Percentiles rank a stretch among this genome's conserved stretches.
Evolutionary conservation across 2,888 invertebrate species (phyloP).

Genomic region (Phyllotreta striolata): DNA sequence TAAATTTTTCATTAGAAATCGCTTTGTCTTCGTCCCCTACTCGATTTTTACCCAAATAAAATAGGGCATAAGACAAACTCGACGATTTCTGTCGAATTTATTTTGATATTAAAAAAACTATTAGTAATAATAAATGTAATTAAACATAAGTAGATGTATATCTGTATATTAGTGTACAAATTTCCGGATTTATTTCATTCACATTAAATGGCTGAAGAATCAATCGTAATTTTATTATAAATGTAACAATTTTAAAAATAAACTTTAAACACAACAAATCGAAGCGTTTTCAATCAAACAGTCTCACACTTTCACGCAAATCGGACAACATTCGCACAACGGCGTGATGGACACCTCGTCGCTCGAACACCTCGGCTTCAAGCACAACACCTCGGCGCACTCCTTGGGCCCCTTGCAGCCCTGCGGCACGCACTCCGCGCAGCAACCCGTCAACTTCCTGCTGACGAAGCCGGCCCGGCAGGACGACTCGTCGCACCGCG

Average conservation of each 20-base stretch:
- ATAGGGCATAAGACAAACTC: slow-evolving; percentile 31
- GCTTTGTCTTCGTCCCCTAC: slow-evolving; percentile 30
- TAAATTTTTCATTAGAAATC: slow-evolving; percentile 46
- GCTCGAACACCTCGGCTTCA: too few relatives aligned
- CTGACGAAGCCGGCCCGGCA: too few relatives aligned
- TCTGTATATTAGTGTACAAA: slow-evolving; percentile 58
- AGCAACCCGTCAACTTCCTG: too few relatives aligned
- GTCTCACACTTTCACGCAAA: too few relatives aligned
- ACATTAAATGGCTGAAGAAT: slow-evolving; percentile 50
- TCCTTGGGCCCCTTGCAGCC: too few relatives aligned
- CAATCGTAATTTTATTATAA: slow-evolving; percentile 48
- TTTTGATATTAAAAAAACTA: slow-evolving; percentile 48
- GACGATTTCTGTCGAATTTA: slow-evolving; percentile 40
- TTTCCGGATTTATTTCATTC: slow-evolving; percentile 51
- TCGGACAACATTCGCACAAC: too few relatives aligned
- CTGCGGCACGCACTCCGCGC: too few relatives aligned
- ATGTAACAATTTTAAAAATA: slow-evolving; percentile 37
- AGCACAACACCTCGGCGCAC: too few relatives aligned
- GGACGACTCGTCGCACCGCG: too few relatives aligned
- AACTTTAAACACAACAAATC: too few relatives aligned
- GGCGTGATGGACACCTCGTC: too few relatives aligned
- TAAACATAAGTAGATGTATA: slow-evolving; percentile 48
- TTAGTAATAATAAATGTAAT: slow-evolving; percentile 44
- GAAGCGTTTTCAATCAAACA: too few relatives aligned
- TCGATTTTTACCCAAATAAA: slow-evolving; percentile 44